These are phyloP conservation scores for Pseudolycoriella hygida DNA, from an alignment of 2,888 invertebrate species.

Conservation along the genomic window DNA sequence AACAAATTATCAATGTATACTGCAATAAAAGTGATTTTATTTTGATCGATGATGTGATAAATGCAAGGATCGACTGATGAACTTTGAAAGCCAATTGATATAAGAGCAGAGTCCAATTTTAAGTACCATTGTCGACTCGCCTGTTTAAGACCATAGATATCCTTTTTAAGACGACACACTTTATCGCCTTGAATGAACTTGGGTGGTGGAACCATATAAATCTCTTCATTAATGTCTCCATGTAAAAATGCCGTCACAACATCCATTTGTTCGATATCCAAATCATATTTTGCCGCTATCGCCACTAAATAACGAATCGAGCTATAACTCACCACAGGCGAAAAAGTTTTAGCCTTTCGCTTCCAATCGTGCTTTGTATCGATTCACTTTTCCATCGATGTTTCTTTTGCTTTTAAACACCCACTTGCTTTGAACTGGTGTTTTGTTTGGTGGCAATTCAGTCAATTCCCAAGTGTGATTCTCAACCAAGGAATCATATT, in stretches of 20 bases:
- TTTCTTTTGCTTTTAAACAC: conserved; percentile 9
- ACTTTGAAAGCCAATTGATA: conserved; percentile 3
- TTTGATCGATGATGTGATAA: too few relatives aligned
- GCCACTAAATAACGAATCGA: conserved; percentile 7
- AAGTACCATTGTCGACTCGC: too few relatives aligned
- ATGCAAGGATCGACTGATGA: conserved; percentile 8
- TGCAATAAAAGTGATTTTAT: too few relatives aligned
- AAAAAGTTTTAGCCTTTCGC: conserved; percentile 9
- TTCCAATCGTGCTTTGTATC: conserved; percentile 8
- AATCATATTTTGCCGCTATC: conserved; percentile 6
- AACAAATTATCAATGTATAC: too few relatives aligned
- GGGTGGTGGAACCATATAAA: too few relatives aligned
- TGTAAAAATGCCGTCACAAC: conserved; percentile 4
- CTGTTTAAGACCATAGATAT: conserved; percentile 11
- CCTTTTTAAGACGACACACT: conserved; percentile 8
- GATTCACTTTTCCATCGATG: conserved; percentile 4
- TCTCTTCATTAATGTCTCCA: conserved; percentile 5
- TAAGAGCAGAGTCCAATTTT: conserved; percentile 4
- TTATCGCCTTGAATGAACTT: conserved; percentile 6
- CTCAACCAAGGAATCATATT: too few relatives aligned
- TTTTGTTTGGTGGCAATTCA: too few relatives aligned
- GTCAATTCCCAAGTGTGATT: too few relatives aligned
- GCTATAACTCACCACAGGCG: too few relatives aligned
- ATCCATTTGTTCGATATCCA: conserved; percentile 5
- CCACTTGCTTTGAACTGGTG: conserved; percentile 7